Base-by-base conservation (phyloP, 2,888 invertebrate genomes). In the Heteromurus nitidus region DNA sequence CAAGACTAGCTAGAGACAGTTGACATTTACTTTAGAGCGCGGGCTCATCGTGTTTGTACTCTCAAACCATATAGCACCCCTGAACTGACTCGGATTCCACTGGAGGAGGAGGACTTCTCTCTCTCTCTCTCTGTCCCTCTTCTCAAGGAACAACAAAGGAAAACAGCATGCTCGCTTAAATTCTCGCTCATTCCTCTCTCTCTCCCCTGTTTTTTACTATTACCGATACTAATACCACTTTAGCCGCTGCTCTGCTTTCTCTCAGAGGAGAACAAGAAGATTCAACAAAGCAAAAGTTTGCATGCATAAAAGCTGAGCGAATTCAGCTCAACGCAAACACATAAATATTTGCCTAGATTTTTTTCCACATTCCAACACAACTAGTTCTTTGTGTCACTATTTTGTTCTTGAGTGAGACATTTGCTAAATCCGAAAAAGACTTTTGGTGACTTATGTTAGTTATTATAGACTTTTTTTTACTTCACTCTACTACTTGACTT, bases 151-250 rank as follows among this genome's bases (percentile, higher is more conserved):
- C 70, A 70, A 70, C 70, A 70, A 70, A 70, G 70, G 70, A 70
- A 55, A 70, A 42, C 55, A 58, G 70, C 70, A 69, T 69, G 69
- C 30, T 53, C 22, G 20, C 55, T 36, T 69, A n/a, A 7, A 44
- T 26, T 22, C 16, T 31, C 22, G 22, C 28, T 47, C 44, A 18
- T 55, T 64, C 22, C 42, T 18, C 28, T 11, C 69, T 70, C 24
- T 30, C 31, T 36, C 42, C 53, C 50, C n/a, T 20, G 24, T 58
- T 42, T 26, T 55, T 28, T 26, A 20, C 42, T 20, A 42, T 47
- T 58, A 58, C 70, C 58, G 70, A 70, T 70, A 70, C 70, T 70
- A 70, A 70, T 70, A 70, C 42, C 70, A 55, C 42, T 55, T 70
- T 31, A 50, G 68, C 50, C 26, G 28, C 44, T 30, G 31, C n/a